phyloP scores from a whole-genome alignment of 2,797 vertebrate species.

The Hybognathus amarus region DNA sequence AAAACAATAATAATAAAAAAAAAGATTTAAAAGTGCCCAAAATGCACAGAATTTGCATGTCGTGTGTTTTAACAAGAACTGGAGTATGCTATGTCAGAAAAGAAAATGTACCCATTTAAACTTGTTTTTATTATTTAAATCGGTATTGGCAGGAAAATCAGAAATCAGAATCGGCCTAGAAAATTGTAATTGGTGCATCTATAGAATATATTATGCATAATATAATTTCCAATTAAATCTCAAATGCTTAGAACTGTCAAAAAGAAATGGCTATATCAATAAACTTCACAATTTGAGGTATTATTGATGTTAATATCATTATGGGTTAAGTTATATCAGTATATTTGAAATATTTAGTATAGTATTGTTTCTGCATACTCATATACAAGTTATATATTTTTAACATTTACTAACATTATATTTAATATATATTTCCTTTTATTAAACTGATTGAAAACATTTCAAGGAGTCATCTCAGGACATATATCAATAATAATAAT shows the following conservation, averaged over 20 bases:
- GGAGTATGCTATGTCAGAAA: too few relatives aligned
- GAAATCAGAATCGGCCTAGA: too few relatives aligned
- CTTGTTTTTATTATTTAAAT: too few relatives aligned
- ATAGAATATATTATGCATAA: too few relatives aligned
- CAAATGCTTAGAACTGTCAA: not conserved
- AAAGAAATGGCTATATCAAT: not conserved
- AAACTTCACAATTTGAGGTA: not conserved
- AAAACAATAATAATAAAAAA: not conserved
- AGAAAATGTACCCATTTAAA: too few relatives aligned
- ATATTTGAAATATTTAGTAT: not conserved
- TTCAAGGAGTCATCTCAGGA: not conserved
- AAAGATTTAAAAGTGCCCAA: not conserved
- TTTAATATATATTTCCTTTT: too few relatives aligned
- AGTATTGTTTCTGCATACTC: not conserved
- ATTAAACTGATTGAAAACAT: not conserved
- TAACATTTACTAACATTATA: too few relatives aligned
- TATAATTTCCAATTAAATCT: not conserved
- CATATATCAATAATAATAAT: not conserved
- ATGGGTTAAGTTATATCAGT: not conserved
- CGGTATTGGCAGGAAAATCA: too few relatives aligned
- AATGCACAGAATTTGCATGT: too few relatives aligned
- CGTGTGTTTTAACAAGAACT: too few relatives aligned
- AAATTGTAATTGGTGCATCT: too few relatives aligned
- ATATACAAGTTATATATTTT: not conserved
- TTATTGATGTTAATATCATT: not conserved